Conservation (phyloP, 1,140 invertebrate genomes). For the Brachionus angularis region DNA sequence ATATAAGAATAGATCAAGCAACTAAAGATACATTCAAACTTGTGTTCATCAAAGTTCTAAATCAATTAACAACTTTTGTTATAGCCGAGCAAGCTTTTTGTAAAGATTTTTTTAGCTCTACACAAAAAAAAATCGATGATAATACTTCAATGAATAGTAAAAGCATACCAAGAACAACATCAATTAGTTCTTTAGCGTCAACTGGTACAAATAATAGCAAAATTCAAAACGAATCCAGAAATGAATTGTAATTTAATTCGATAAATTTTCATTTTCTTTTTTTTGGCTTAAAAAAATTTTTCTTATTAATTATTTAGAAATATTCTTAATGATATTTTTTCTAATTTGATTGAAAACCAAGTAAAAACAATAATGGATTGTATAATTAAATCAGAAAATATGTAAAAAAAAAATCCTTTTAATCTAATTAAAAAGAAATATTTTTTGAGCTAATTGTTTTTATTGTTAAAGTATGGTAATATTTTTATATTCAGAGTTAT, state of each 20-base stretch:
- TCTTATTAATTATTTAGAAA: too few species aligned
- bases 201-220: background rate
- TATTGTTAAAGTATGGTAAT: slow-evolving; percentile 23
- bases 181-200: slow-evolving; percentile 7
- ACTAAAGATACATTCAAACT: slow-evolving; percentile 45
- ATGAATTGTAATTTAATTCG: background rate
- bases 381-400: slow-evolving; percentile 25
- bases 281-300: slow-evolving; percentile 22
- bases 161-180: slow-evolving; percentile 3
- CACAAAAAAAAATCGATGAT: slow-evolving; percentile 48
- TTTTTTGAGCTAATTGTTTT: too few species aligned
- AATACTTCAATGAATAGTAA: slow-evolving; percentile 43
- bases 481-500: slow-evolving; percentile 24
- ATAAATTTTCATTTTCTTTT: background rate
- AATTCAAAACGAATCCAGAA: background rate
- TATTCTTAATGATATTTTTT: too few species aligned
- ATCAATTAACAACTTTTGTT: slow-evolving; percentile 83
- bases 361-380: slow-evolving; percentile 27
- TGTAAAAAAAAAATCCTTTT: background rate
- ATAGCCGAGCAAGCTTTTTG: slow-evolving; percentile 92
- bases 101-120: slow-evolving; percentile 75
- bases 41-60: slow-evolving; percentile 73
- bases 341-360: slow-evolving; percentile 4
- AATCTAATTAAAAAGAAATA: too few species aligned
- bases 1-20: slow-evolving; percentile 1